A percentile compares a stretch with the other conserved stretches of the same genome.
phyloP scores from a whole-genome alignment of 2,113 vertebrate genomes.

The Notechis scutatus region DNA sequence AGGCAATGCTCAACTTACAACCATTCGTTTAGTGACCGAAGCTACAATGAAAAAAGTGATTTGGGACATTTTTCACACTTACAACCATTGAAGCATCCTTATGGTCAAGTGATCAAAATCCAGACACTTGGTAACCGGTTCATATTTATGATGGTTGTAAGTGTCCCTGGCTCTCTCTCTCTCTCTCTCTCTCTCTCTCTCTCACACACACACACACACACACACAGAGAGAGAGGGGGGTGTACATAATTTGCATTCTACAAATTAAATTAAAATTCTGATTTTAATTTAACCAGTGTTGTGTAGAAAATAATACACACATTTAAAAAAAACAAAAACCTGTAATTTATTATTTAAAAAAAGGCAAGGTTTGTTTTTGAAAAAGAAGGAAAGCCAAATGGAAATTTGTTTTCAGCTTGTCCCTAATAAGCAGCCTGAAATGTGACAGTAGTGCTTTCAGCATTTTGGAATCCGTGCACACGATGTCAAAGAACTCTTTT shows the following conservation, averaged over 20 bases:
- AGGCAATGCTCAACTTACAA: not conserved
- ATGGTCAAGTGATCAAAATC: too few species aligned
- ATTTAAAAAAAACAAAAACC: not conserved
- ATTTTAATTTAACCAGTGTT: not conserved
- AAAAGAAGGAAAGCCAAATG: not conserved
- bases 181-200: too few species aligned
- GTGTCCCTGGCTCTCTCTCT: too few species aligned
- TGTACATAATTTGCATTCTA: not conserved
- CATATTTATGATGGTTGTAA: too few species aligned
- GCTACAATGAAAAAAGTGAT: too few species aligned
- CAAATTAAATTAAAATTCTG: not conserved
- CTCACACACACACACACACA: too few species aligned
- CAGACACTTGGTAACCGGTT: too few species aligned
- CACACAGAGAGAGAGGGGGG: too few species aligned
- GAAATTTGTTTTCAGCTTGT: not conserved
- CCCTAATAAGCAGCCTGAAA: not conserved
- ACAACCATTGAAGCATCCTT: too few species aligned
- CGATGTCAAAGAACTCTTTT: not conserved
- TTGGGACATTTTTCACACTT: too few species aligned
- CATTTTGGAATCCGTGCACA: not conserved
- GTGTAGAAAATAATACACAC: not conserved
- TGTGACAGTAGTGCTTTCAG: not conserved
- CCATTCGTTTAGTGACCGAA: not conserved
- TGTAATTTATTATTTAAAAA: not conserved
- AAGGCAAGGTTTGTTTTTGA: not conserved